Percentiles rank a stretch among this genome's conserved stretches.
Evolutionary conservation across 2,113 vertebrate genomes (phyloP).

Genomic region (Cariama cristata): DNA sequence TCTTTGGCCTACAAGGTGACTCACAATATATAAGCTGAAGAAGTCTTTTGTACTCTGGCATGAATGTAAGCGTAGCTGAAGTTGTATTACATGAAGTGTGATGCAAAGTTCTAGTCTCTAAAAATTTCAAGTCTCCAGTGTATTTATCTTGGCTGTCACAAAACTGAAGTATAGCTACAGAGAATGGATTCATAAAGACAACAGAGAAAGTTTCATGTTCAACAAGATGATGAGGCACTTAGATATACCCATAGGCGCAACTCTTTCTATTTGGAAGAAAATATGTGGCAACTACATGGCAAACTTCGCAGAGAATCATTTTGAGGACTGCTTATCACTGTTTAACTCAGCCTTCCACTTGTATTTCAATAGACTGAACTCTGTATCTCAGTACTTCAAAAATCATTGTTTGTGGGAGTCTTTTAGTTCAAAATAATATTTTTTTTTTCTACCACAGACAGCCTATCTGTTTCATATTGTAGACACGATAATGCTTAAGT

Average conservation of each 20-base stretch:
- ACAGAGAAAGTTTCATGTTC: not conserved
- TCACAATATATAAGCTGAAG: not conserved
- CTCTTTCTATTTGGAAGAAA: not conserved
- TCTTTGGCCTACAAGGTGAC: not conserved
- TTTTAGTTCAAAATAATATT: not conserved
- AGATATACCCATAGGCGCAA: not conserved
- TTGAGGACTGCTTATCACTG: not conserved
- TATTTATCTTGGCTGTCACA: not conserved
- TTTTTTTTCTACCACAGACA: not conserved
- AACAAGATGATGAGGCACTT: not conserved
- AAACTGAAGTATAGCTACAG: not conserved
- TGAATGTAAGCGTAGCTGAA: not conserved
- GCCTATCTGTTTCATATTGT: not conserved
- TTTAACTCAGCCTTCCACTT: not conserved
- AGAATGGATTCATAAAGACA: not conserved
- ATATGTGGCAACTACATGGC: not conserved
- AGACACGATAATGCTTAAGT: not conserved
- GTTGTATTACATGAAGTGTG: not conserved
- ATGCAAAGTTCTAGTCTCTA: not conserved
- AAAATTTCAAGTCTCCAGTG: not conserved
- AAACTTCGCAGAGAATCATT: accelerated
- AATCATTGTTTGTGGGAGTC: not conserved
- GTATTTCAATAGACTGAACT: not conserved
- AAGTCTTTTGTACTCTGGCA: not conserved
- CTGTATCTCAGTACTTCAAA: not conserved